Base-by-base conservation (phyloP, 2,888 invertebrate genomes). In the Andrena marginata region DNA sequence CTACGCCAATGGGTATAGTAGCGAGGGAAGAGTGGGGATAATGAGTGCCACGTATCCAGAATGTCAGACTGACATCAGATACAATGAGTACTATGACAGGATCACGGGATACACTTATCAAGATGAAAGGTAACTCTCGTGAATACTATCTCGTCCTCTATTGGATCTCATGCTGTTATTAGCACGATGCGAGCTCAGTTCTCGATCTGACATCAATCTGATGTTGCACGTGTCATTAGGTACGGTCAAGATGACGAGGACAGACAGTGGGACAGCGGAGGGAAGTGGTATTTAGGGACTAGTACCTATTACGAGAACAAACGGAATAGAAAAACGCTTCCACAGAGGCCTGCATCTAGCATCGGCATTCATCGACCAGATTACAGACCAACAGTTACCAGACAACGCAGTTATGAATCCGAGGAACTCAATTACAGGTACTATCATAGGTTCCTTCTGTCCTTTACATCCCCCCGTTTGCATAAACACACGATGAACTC, bases 181-280 rank as follows among this genome's bases (percentile, higher is more conserved):
- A 13, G 16, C 56, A 35, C 23, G 56, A 56, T 8, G 23, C 20
- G 35, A 23, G 20, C 42, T 31, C 20, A 8, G 60, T 48, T 20
- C 20, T 29, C 62, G 13, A 54, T 35, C n/a, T 5, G n/a, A 63
- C n/a, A 8, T 10, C 3, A 23, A n/a, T 26, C 35, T 62, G 31
- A 26, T 2, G 7, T 48, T 23, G 16, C 6, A 26, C 23, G 6
- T 73, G 20, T 67, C 31, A 33, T 49, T 84, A 94, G 95, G 80
- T 95, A 95, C 90, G 96, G 95, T 60, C 95, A 95, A 90, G 95
- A 96, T 82, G 96, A 97, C 79, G 97, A 97, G 91, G 96, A 96
- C 88, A 95, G 96, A 10, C 97, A 96, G 90, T 97, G 97, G 97
- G 97, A 97, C 90, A 96, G 96, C 60, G 96, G 96, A 91, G 97